Evolutionary conservation across 2,888 invertebrate genomes (phyloP).

Genomic region (Euclidia mi): DNA sequence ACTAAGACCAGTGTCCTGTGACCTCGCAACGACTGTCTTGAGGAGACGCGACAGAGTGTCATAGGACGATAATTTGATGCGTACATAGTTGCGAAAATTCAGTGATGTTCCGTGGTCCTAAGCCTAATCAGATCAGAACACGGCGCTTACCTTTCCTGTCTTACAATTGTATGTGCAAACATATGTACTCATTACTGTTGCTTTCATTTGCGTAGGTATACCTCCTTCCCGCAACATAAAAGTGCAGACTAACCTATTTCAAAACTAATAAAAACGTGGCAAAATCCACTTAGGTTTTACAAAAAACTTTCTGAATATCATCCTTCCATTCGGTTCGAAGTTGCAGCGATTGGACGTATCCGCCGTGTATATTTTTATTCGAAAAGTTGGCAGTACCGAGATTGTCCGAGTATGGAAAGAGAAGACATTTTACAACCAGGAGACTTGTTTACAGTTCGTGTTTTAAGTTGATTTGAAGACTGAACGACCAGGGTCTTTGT

Average conservation of each 20-base stretch:
- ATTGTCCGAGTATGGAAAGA: constrained; percentile 38
- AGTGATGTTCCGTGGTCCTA: too few relatives aligned
- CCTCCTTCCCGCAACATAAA: constrained; percentile 18
- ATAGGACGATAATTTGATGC: too few relatives aligned
- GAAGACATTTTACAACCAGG: constrained; percentile 17
- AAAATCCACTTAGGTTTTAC: constrained; percentile 42
- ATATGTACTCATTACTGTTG: too few relatives aligned
- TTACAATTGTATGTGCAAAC: too few relatives aligned
- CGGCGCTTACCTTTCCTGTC: too few relatives aligned
- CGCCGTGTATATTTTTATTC: constrained; percentile 52
- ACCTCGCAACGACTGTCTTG: too few relatives aligned
- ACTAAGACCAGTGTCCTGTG: too few relatives aligned
- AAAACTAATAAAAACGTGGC: constrained; percentile 35
- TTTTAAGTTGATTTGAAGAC: constrained; percentile 8
- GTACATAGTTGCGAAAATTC: too few relatives aligned
- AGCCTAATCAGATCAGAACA: too few relatives aligned
- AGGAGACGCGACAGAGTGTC: too few relatives aligned
- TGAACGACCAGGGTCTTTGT: constrained; percentile 4
- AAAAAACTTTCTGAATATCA: constrained; percentile 48
- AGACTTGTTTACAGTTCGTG: constrained; percentile 30
- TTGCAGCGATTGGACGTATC: constrained; percentile 49
- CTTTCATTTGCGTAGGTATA: background rate
- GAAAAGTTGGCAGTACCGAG: constrained; percentile 48
- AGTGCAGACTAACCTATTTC: constrained; percentile 24
- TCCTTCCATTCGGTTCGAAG: constrained; percentile 40